These are phyloP conservation scores for Lacanobia oleracea DNA, from an alignment of 2,888 invertebrate genomes.

Conservation along the genomic window DNA sequence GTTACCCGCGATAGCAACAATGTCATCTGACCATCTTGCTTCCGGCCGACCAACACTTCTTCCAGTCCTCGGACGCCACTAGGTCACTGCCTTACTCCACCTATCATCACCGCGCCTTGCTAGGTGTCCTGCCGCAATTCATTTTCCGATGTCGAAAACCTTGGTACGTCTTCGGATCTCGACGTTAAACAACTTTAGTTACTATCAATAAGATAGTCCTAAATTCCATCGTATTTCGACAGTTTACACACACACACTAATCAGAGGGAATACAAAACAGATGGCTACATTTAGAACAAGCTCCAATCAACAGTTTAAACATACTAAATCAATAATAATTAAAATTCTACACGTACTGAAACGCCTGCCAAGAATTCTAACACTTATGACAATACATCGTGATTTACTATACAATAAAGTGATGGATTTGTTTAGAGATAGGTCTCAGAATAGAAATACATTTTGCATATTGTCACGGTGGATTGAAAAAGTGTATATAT, in stretches of 20 bases:
- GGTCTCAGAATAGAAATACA: slow-evolving; percentile 25
- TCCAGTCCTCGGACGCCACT: no score
- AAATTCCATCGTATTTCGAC: slow-evolving; percentile 4
- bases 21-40: no score
- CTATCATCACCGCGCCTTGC: no score
- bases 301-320: slow-evolving; percentile 33
- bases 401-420: slow-evolving; percentile 15
- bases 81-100: no score
- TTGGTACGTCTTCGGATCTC: no score
- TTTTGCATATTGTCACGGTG: background rate
- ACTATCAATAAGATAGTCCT: slow-evolving; percentile 18
- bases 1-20: no score
- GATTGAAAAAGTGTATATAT: background rate
- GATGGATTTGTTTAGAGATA: slow-evolving; percentile 30
- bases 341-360: slow-evolving; percentile 39
- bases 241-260: slow-evolving; percentile 12
- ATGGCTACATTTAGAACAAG: slow-evolving; percentile 11
- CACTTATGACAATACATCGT: slow-evolving; percentile 12
- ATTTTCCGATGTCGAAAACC: no score
- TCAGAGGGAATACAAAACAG: slow-evolving; percentile 36
- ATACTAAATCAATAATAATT: slow-evolving; percentile 49
- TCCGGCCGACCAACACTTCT: no score
- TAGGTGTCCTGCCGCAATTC: no score
- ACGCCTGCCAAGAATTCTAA: slow-evolving; percentile 43
- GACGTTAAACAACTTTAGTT: background rate